Conservation (phyloP, 92 coral and sea anemone genomes). For the Desmophyllum pertusum region DNA sequence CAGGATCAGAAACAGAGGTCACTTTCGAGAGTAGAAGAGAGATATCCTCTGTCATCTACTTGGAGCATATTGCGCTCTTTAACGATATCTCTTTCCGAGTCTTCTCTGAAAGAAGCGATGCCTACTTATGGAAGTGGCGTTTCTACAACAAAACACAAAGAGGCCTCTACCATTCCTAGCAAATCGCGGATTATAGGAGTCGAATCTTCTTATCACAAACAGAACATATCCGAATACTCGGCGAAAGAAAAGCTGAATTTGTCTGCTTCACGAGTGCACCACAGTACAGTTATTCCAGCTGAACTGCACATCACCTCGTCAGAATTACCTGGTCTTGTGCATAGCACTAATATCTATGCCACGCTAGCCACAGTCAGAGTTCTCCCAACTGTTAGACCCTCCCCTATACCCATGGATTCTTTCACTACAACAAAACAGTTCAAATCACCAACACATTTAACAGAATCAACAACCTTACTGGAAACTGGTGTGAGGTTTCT, state of each 20-base stretch:
- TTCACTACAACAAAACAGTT: background rate
- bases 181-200: background rate
- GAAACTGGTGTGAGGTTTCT: background rate
- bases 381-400: background rate
- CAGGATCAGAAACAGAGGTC: background rate
- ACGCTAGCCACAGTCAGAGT: background rate
- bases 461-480: no score
- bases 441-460: background rate
- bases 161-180: background rate
- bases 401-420: background rate
- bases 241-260: background rate
- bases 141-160: background rate
- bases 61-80: background rate
- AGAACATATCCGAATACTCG: background rate
- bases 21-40: background rate
- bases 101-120: background rate
- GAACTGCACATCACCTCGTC: background rate
- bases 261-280: background rate
- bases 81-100: background rate
- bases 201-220: background rate
- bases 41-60: background rate
- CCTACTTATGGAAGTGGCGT: background rate
- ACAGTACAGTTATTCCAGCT: background rate
- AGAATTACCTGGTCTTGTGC: background rate
- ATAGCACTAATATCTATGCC: background rate